phyloP scores from a whole-genome alignment of 1,140 invertebrate species.

The Pogonomyrmex californicus region DNA sequence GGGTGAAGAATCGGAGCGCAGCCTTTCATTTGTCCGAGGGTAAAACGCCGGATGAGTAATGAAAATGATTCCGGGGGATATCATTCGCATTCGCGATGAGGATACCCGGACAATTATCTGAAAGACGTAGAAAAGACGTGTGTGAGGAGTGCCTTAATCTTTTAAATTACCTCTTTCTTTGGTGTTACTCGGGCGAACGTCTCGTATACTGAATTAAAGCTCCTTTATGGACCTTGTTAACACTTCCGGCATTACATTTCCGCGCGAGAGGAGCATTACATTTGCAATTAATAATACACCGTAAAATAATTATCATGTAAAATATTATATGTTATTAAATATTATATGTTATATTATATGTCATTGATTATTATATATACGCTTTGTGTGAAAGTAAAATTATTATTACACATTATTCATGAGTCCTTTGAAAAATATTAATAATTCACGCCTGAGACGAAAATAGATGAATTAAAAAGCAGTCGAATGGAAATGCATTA shows the following conservation, averaged over 20 bases:
- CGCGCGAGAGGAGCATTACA: background rate
- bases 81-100: background rate
- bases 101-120: background rate
- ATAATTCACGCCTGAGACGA: background rate
- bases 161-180: background rate
- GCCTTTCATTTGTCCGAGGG: slow-evolving; percentile 36
- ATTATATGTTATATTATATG: too few relatives aligned
- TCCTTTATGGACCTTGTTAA: background rate
- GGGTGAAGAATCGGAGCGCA: too few relatives aligned
- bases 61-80: background rate
- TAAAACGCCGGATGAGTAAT: slow-evolving; percentile 12
- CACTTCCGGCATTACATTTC: background rate
- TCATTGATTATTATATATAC: background rate
- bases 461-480: background rate
- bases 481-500: background rate
- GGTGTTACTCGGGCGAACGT: background rate
- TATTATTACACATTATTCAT: background rate
- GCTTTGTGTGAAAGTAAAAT: background rate
- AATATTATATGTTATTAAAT: too few relatives aligned
- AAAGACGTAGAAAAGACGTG: background rate
- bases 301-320: background rate
- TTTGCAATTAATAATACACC: background rate
- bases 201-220: slow-evolving; percentile 12
- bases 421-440: background rate
- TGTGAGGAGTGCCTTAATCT: slow-evolving; percentile 15